Percentiles rank a stretch among this genome's conserved stretches.
These are phyloP conservation scores for Gastrophysa polygoni DNA, from an alignment of 2,888 invertebrate species.

Conservation along the genomic window DNA sequence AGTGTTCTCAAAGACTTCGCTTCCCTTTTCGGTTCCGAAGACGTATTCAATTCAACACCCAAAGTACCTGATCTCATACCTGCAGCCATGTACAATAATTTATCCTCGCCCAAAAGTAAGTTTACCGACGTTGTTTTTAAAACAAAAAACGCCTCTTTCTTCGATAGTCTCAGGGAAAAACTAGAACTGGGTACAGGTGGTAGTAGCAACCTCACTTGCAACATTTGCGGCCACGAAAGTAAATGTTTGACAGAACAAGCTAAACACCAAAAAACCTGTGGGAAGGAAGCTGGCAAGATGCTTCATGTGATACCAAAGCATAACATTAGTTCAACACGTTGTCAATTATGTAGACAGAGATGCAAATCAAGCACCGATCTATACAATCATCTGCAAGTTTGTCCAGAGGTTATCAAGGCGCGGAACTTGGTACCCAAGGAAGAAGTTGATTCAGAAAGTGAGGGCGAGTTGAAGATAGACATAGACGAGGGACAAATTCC, in stretches of 20 bases:
- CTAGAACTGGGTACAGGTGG: slow-evolving; percentile 66
- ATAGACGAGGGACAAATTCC: slow-evolving; percentile 41
- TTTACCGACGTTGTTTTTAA: slow-evolving; percentile 54
- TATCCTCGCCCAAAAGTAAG: slow-evolving; percentile 33
- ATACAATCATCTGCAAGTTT: slow-evolving; percentile 75
- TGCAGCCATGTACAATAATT: slow-evolving; percentile 37
- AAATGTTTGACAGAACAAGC: slow-evolving; percentile 83
- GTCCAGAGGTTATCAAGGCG: slow-evolving; percentile 63
- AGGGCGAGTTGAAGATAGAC: slow-evolving; percentile 41
- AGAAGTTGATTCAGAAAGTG: slow-evolving; percentile 45
- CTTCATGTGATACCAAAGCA: slow-evolving; percentile 53
- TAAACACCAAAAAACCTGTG: slow-evolving; percentile 76
- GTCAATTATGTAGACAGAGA: slow-evolving; percentile 84
- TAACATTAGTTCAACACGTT: slow-evolving; percentile 73
- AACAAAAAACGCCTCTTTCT: slow-evolving; percentile 78
- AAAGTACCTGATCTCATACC: slow-evolving; percentile 54
- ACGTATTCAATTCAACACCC: slow-evolving; percentile 49
- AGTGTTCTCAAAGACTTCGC: slow-evolving; percentile 65
- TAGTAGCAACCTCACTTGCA: slow-evolving; percentile 71
- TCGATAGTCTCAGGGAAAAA: slow-evolving; percentile 81
- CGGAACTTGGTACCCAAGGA: slow-evolving; percentile 45
- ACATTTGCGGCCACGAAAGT: slow-evolving; percentile 75
- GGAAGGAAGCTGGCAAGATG: slow-evolving; percentile 49
- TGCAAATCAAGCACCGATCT: slow-evolving; percentile 86
- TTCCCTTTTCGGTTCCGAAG: slow-evolving; percentile 57